Conservation (phyloP, 2,797 vertebrate species). For the Peromyscus eremicus region DNA sequence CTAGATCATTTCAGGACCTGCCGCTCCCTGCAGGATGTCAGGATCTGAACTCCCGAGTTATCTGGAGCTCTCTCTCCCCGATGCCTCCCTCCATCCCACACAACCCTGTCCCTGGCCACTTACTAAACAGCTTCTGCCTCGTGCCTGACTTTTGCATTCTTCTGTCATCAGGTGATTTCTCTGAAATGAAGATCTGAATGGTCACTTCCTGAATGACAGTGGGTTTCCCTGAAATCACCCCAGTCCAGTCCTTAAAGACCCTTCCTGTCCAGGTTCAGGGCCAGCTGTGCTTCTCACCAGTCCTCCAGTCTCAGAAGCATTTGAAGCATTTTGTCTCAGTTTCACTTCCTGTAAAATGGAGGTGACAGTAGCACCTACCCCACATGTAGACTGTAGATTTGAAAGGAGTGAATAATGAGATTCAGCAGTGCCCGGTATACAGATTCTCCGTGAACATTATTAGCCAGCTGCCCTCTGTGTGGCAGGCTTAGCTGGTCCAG, state of each 20-base stretch:
- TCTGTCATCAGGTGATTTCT: not conserved
- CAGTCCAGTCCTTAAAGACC: not conserved
- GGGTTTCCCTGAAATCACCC: not conserved
- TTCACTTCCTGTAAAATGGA: conserved; percentile 10
- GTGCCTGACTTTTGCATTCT: not conserved
- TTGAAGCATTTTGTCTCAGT: conserved; percentile 8
- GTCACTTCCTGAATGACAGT: not conserved
- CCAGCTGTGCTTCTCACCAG: not conserved
- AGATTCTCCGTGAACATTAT: not conserved
- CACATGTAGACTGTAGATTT: not conserved
- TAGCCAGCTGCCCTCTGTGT: not conserved
- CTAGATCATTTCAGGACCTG: not conserved
- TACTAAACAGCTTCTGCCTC: not conserved
- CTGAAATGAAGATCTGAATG: not conserved
- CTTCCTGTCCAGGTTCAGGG: not conserved
- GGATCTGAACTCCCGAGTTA: not conserved
- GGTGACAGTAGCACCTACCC: not conserved
- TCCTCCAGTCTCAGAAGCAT: not conserved
- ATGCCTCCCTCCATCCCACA: not conserved
- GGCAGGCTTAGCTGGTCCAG: not conserved
- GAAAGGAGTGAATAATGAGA: not conserved
- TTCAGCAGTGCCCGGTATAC: not conserved
- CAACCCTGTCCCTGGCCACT: no score
- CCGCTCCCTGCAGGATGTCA: not conserved
- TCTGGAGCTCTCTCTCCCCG: not conserved